Conservation (phyloP, 1,140 invertebrate species). For the Condylostylus longicornis region DNA sequence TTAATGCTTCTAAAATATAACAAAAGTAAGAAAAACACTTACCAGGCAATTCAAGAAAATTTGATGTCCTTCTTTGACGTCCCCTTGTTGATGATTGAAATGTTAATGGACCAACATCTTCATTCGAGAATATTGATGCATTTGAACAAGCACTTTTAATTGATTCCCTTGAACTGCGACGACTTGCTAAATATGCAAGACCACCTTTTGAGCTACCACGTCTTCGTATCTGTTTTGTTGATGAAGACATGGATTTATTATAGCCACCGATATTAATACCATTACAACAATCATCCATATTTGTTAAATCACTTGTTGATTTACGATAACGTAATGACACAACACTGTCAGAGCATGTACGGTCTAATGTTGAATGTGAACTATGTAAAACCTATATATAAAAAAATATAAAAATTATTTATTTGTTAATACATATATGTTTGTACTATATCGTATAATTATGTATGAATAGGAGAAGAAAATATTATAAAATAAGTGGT, state of each 20-base stretch:
- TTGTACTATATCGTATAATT: background rate
- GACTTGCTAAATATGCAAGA: slow-evolving; percentile 56
- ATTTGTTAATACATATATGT: background rate
- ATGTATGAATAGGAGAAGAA: too few relatives aligned
- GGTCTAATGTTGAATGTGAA: slow-evolving; percentile 29
- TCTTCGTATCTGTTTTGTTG: slow-evolving; percentile 16
- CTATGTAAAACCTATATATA: slow-evolving; percentile 21
- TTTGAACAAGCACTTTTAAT: slow-evolving; percentile 50
- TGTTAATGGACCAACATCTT: slow-evolving; percentile 56
- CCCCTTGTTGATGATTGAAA: slow-evolving; percentile 58
- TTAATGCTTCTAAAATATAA: too few relatives aligned
- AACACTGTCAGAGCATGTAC: slow-evolving; percentile 29
- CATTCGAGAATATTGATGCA: slow-evolving; percentile 42
- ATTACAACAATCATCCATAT: slow-evolving; percentile 18
- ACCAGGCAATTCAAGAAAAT: slow-evolving; percentile 77
- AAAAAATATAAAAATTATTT: background rate
- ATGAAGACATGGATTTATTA: background rate
- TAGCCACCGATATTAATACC: slow-evolving; percentile 8
- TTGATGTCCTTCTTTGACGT: slow-evolving; percentile 61
- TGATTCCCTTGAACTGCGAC: slow-evolving; percentile 50
- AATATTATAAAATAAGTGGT: too few relatives aligned
- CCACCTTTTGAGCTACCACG: slow-evolving; percentile 38
- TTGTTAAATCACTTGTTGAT: slow-evolving; percentile 58
- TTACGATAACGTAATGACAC: slow-evolving; percentile 39
- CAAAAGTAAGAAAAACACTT: too few relatives aligned